phyloP scores from a whole-genome alignment of 2,888 invertebrate species.

The Augochlorella aurata region DNA sequence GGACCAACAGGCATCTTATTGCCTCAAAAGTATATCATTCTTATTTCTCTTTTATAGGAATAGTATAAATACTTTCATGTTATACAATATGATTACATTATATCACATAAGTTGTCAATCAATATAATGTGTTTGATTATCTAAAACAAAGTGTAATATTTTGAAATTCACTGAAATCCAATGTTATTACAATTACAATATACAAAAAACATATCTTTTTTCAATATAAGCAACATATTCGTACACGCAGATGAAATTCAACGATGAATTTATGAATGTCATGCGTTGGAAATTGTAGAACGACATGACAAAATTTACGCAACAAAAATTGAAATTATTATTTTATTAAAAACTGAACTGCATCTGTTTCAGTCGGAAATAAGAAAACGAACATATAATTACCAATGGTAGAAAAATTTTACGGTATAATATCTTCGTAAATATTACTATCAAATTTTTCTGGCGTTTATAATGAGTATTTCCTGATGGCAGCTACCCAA shows the following conservation, averaged over 20 bases:
- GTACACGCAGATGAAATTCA: background rate
- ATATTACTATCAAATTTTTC: slow-evolving; percentile 27
- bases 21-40: slow-evolving; percentile 56
- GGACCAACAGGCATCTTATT: slow-evolving; percentile 77
- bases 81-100: slow-evolving; percentile 16
- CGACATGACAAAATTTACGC: background rate
- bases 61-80: slow-evolving; percentile 24
- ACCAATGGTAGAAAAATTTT: slow-evolving; percentile 28
- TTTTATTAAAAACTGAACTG: background rate
- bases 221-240: background rate
- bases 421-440: background rate
- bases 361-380: background rate
- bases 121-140: slow-evolving; percentile 22
- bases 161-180: background rate
- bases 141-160: slow-evolving; percentile 26
- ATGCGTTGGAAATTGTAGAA: background rate
- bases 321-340: background rate
- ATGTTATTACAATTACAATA: background rate
- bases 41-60: slow-evolving; percentile 35
- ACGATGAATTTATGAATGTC: background rate
- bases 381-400: slow-evolving; percentile 15
- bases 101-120: slow-evolving; percentile 21
- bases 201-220: background rate
- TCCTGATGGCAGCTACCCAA: slow-evolving; percentile 62
- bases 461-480: slow-evolving; percentile 51